A percentile compares a stretch with the other conserved stretches of the same genome.
These are phyloP conservation scores for Xenops minutus DNA, from an alignment of 2,797 vertebrate genomes.

Conservation along the genomic window DNA sequence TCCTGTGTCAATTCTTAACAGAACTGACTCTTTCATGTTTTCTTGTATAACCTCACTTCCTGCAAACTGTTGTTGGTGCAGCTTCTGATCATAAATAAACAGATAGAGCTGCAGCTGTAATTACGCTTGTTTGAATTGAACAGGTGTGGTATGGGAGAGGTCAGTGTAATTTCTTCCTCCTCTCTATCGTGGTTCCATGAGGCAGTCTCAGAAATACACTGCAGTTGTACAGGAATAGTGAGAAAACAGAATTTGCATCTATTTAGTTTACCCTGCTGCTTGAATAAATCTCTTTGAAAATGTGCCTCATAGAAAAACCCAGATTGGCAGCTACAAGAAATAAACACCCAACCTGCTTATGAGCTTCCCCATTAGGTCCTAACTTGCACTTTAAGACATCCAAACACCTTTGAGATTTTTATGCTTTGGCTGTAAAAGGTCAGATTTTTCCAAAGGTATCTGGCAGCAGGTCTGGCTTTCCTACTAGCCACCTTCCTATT, in stretches of 20 bases:
- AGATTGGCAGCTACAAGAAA: background rate
- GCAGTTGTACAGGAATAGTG: background rate
- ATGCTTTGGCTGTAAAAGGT: background rate
- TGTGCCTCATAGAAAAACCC: background rate
- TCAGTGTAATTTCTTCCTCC: background rate
- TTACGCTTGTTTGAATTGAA: conserved; percentile 26
- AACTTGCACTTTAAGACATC: background rate
- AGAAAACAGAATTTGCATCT: conserved; percentile 7
- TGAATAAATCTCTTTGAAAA: background rate
- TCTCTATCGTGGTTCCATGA: accelerated
- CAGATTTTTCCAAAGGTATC: background rate
- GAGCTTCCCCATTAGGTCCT: background rate
- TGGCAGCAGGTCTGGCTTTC: background rate
- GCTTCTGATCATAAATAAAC: background rate
- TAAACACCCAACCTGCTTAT: background rate
- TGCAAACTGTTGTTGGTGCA: background rate
- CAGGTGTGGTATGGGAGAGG: background rate
- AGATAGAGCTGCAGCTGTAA: background rate
- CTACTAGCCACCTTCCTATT: background rate
- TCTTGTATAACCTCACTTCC: background rate
- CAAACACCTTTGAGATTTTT: background rate
- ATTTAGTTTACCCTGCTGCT: background rate
- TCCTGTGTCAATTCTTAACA: background rate
- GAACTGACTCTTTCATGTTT: background rate
- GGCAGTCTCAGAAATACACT: background rate